Evolutionary conservation across 1,140 invertebrate species (phyloP), one percentile per base, ranked within the genome.

Genomic region (Euura lappo): DNA sequence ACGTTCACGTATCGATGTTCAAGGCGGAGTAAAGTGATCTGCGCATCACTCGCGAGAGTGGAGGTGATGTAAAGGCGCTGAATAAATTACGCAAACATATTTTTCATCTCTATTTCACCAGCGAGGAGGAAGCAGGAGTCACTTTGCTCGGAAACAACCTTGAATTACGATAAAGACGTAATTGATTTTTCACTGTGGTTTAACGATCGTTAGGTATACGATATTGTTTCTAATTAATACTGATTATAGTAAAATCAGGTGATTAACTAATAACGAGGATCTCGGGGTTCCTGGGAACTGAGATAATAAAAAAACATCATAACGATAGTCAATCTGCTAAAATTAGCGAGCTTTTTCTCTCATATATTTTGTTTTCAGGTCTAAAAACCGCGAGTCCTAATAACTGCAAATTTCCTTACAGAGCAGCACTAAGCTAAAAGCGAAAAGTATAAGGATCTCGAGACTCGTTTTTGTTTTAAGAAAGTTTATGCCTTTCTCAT

Each of bases 401-500:
- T 60, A n/a, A n/a, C 0, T 2, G 13, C 13, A 3, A 60, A 11
- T 28, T 28, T 28, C 28, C 0, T 28, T 28, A 28, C 28, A 28
- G 28, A 28, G 28, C 28, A 28, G 28, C 28, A 28, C 28, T 28
- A 28, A 28, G 13, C 51, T 60, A 60, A 60, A 60, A 60, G 51
- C 13, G 51, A 60, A 60, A n/a, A 11, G 51, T 60, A 60, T 60
- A 8, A 6, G 8, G 13, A n/a, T 60, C 51, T 60, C 13, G 51
- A 3, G 51, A 60, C 51, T 60, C 51, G 51, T 60, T 60, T 60
- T 60, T 60, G 13, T 60, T 60, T 60, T 6, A 60, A 60, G 51
- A 60, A 60, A 60, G 51, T 60, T 60, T 60, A 60, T n/a, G 6
- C 51, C 51, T 60, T 60, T 60, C 51, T 60, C 51, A 60, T 60